Percentiles rank a stretch among this genome's conserved stretches.
Evolutionary conservation across 2,113 vertebrate genomes (phyloP).

Genomic region (Gambusia holbrooki): DNA sequence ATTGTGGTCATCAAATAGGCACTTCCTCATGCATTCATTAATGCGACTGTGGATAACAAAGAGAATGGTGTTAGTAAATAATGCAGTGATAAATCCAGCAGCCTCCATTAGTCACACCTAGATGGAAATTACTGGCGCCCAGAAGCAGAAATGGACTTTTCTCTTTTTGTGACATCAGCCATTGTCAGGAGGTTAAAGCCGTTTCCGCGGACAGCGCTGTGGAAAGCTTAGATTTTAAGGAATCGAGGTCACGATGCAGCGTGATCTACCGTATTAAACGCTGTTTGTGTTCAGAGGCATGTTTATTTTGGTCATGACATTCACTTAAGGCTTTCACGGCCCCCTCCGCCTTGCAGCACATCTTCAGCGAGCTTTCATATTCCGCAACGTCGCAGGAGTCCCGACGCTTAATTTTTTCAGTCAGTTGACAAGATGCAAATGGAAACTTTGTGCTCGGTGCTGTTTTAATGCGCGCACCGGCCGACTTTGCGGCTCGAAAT

Average conservation of each 20-base stretch:
- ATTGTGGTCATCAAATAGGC: constrained; percentile 73
- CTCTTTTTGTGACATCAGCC: constrained; percentile 37
- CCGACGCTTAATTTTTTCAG: constrained; percentile 17
- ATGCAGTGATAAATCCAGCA: constrained; percentile 62
- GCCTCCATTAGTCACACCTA: constrained; percentile 36
- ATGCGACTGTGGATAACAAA: constrained; percentile 67
- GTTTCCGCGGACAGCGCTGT: constrained; percentile 37
- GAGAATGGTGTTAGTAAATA: constrained; percentile 69
- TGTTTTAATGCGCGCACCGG: constrained; percentile 49
- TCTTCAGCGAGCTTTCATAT: constrained; percentile 37
- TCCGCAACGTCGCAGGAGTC: constrained; percentile 6
- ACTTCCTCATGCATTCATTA: constrained; percentile 76
- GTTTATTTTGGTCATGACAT: constrained; percentile 58
- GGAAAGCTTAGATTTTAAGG: constrained; percentile 54
- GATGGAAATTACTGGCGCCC: neutral
- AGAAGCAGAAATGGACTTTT: constrained; percentile 43
- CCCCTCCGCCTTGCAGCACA: constrained; percentile 10
- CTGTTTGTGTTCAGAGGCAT: constrained; percentile 37
- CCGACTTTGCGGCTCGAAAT: constrained; percentile 50
- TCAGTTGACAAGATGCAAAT: constrained; percentile 38
- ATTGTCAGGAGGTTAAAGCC: constrained; percentile 43
- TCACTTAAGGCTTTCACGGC: constrained; percentile 39
- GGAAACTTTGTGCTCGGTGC: constrained; percentile 31
- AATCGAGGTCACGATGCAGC: constrained; percentile 61
- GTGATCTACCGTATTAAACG: constrained; percentile 40